phyloP scores from a whole-genome alignment of 2,113 vertebrate species.

The Podilymbus podiceps region DNA sequence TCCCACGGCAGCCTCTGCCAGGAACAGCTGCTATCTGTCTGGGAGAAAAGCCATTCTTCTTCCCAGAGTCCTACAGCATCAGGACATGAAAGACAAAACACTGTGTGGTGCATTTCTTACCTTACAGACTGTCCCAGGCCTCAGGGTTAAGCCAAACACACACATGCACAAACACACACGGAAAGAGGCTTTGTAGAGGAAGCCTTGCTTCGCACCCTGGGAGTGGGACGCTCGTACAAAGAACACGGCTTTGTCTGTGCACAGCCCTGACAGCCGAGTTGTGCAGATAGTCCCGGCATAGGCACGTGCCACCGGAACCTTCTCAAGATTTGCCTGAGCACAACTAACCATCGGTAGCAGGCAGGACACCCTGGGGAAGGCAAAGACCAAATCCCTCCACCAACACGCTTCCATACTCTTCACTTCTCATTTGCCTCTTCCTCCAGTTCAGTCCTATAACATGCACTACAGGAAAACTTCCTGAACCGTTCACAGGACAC shows the following conservation, averaged over 20 bases:
- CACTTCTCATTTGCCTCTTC: not conserved
- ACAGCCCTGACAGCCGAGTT: too few species aligned
- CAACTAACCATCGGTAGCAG: not conserved
- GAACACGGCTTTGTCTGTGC: rapidly evolving
- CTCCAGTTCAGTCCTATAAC: not conserved
- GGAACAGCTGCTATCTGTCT: slow-evolving; percentile 23
- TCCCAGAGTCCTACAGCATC: not conserved
- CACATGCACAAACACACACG: too few species aligned
- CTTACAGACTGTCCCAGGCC: not conserved
- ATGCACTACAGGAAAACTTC: not conserved
- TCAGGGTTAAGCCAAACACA: not conserved
- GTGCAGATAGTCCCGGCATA: too few species aligned
- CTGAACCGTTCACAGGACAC: not conserved
- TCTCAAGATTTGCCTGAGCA: not conserved
- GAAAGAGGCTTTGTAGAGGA: too few species aligned
- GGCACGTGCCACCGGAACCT: not conserved
- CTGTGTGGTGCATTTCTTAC: rapidly evolving
- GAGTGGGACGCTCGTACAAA: rapidly evolving
- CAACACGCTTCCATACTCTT: not conserved
- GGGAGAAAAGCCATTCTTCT: not conserved
- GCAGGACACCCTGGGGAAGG: not conserved
- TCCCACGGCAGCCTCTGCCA: slow-evolving; percentile 11
- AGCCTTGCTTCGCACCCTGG: not conserved
- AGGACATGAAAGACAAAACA: not conserved
- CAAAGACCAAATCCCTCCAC: not conserved